Base-by-base conservation (phyloP, 2,797 vertebrate genomes). In the Macropodus opercularis region DNA sequence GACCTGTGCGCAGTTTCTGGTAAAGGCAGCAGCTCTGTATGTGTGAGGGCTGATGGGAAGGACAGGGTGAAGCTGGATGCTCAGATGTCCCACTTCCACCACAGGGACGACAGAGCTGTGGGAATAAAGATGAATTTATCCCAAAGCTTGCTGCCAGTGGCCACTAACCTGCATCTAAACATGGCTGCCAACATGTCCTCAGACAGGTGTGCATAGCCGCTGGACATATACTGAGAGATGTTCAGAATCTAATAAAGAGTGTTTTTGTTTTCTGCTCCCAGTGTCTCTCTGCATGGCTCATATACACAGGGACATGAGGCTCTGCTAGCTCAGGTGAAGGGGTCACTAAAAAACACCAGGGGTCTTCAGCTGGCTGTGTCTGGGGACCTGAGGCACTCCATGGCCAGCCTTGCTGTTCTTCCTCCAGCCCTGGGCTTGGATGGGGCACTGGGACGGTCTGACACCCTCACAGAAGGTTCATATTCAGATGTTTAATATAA, bases 361-460 rank as follows among this genome's bases (percentile, higher is more conserved):
- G 85, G 88, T 43, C 57, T 89, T 21, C 61, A 77, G 64, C 54
- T 94, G 63, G 83, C 85, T 26, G 39, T 95, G 18, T 81, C 57
- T 3, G 93, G 91, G 47, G 86, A 83, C 42, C 40, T 93, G 42
- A 88, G 72, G 40, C 92, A 94, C 75, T 92, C 91, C 2, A 62
- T 94, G 66, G 55, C 71, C 39, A 65, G 18, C 51, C 75, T 94
- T 18, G 11, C 66, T 11, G 9, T 62, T 36, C 24, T 95, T 39
- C 93, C 94, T 46, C 60, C 22, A 8, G 67, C 81, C 31, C 65
- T 94, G 53, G 85, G 79, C 27, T 40, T 95, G 71, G 80, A 85
- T 3, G 91, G 90, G 3, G 62, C 72, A 5, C 67, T 95, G 39
- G 93, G 83, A 51, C 80, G 83, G 50, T 87, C 90, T 63, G 81